phyloP scores from a whole-genome alignment of 2,888 invertebrate genomes.

The Thalpophila matura region DNA sequence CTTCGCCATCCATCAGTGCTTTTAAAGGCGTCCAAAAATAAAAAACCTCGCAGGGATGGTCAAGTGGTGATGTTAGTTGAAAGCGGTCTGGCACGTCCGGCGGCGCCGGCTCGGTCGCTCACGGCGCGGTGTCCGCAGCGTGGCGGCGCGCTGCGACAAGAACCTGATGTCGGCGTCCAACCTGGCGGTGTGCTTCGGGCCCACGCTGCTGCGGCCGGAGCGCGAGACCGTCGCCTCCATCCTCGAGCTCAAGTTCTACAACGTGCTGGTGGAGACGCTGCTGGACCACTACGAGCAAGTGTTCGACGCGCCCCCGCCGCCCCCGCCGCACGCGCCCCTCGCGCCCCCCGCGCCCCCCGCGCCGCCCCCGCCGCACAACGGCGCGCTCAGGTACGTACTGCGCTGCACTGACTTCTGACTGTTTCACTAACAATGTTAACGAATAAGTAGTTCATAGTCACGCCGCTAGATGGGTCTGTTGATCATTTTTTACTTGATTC shows the following conservation, averaged over 20 bases:
- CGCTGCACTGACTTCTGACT: slow-evolving; percentile 27
- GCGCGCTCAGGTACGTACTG: slow-evolving; percentile 68
- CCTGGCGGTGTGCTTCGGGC: slow-evolving; percentile 99
- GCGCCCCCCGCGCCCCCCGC: slow-evolving; percentile 15
- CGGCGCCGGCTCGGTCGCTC: background rate
- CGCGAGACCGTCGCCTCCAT: slow-evolving; percentile 99
- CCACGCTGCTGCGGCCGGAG: slow-evolving; percentile 98
- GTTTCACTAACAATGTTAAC: no score
- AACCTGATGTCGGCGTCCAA: slow-evolving; percentile 99
- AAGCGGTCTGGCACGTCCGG: no score
- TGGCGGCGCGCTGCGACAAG: slow-evolving; percentile 95
- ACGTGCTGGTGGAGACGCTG: slow-evolving; percentile 99
- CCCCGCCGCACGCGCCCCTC: slow-evolving; percentile 29
- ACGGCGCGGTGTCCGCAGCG: slow-evolving; percentile 65
- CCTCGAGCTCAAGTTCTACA: slow-evolving; percentile 99
- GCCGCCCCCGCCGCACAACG: slow-evolving; percentile 61
- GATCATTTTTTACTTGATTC: no score
- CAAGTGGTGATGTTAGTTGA: no score
- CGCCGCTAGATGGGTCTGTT: background rate
- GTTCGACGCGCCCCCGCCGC: slow-evolving; percentile 63
- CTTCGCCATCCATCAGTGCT: no score
- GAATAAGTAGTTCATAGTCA: background rate
- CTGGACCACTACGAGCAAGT: slow-evolving; percentile 93
- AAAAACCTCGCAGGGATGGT: no score
- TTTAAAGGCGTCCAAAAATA: no score